Evolutionary conservation across 1,140 invertebrate species (phyloP).

Genomic region (Spodoptera frugiperda): DNA sequence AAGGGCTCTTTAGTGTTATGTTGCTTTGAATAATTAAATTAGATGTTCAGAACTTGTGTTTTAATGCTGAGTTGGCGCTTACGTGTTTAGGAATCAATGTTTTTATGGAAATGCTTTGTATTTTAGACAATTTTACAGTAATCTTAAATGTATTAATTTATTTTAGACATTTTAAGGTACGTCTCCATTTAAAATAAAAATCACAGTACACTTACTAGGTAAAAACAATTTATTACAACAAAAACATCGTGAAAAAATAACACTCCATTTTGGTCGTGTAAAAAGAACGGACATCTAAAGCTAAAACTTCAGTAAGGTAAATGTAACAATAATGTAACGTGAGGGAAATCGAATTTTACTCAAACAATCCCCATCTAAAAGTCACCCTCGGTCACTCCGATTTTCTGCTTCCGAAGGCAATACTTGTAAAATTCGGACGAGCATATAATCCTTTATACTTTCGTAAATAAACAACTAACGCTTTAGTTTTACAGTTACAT

Average conservation of each 20-base stretch:
- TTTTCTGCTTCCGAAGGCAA: conserved; percentile 28
- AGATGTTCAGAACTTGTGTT: background rate
- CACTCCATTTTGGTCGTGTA: background rate
- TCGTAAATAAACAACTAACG: background rate
- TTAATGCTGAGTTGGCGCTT: background rate
- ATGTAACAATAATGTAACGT: conserved; percentile 22
- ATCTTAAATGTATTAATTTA: too few species aligned
- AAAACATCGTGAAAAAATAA: too few species aligned
- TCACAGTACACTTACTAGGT: too few species aligned
- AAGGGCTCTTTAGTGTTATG: background rate
- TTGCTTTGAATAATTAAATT: conserved; percentile 18
- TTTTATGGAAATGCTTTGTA: too few species aligned
- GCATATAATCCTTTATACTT: conserved; percentile 22
- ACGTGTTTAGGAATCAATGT: too few species aligned
- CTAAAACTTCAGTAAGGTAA: background rate
- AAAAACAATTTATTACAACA: too few species aligned
- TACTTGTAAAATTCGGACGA: conserved; percentile 30
- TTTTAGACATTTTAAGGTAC: too few species aligned
- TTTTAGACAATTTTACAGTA: too few species aligned
- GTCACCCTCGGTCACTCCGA: conserved; percentile 31
- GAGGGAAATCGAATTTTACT: conserved; percentile 24
- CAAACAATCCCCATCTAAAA: conserved; percentile 17
- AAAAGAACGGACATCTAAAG: conserved; percentile 1
- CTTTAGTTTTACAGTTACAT: too few species aligned
- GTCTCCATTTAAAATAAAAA: too few species aligned